Percentiles rank a stretch among this genome's conserved stretches.
Evolutionary conservation across 1,140 invertebrate species (phyloP).

Genomic region (Brachystomella parvula): DNA sequence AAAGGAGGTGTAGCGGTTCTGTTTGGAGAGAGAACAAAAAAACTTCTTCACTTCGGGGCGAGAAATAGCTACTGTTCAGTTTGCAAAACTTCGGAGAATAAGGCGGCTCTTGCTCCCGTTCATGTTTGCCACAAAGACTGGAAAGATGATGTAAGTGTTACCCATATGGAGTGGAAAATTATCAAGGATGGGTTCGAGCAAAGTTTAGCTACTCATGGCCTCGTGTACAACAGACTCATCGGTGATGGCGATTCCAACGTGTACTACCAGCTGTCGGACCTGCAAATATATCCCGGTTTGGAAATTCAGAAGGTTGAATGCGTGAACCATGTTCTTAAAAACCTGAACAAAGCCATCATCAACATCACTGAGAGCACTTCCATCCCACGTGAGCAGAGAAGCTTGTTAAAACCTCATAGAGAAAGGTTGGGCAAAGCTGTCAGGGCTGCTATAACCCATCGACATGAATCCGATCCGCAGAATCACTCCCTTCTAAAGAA

Average conservation of each 20-base stretch:
- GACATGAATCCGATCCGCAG: not conserved
- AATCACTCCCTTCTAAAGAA: slow-evolving; percentile 19
- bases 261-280: slow-evolving; percentile 30
- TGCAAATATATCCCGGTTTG: slow-evolving; percentile 21
- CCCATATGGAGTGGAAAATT: slow-evolving; percentile 45
- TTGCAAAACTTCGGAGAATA: slow-evolving; percentile 30
- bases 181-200: slow-evolving; percentile 43
- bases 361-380: slow-evolving; percentile 32
- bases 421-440: slow-evolving; percentile 17
- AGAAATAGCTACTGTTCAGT: slow-evolving; percentile 42
- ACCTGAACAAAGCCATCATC: slow-evolving; percentile 39
- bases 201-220: slow-evolving; percentile 39
- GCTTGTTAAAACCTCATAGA: not conserved
- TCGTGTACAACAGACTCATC: slow-evolving; percentile 42
- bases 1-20: slow-evolving; percentile 32
- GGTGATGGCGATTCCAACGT: slow-evolving; percentile 44
- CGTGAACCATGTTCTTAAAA: slow-evolving; percentile 41
- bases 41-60: slow-evolving; percentile 41
- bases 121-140: slow-evolving; percentile 41
- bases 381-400: slow-evolving; percentile 17
- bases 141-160: slow-evolving; percentile 37
- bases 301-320: slow-evolving; percentile 38
- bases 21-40: slow-evolving; percentile 39
- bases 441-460: not conserved
- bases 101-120: slow-evolving; percentile 17